Conservation (phyloP, 2,888 invertebrate species). For the Pollenia angustigena region DNA sequence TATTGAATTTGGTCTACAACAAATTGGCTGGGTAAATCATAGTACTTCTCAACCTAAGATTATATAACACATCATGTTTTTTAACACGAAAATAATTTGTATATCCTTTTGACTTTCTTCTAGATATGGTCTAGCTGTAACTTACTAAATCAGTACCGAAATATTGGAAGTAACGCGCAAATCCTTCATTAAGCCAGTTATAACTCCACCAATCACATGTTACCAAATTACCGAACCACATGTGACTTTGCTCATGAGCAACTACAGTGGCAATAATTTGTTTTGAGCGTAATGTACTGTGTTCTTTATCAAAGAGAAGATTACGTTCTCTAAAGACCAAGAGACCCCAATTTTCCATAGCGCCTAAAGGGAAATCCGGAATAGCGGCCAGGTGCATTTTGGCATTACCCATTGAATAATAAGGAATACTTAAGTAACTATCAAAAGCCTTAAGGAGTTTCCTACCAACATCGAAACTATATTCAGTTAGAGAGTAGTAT, state of each 20-base stretch:
- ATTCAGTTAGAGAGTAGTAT: too few species aligned
- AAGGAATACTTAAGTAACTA: too few species aligned
- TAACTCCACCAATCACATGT: constrained; percentile 89
- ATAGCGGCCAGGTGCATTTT: constrained; percentile 86
- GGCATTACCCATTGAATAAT: too few species aligned
- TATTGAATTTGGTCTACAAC: constrained; percentile 88
- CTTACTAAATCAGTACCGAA: too few species aligned
- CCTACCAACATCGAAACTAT: too few species aligned
- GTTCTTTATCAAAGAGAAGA: constrained; percentile 79
- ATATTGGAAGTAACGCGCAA: constrained; percentile 83
- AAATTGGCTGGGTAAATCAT: constrained; percentile 89
- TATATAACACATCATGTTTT: too few species aligned
- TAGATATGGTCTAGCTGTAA: too few species aligned
- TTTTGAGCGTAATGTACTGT: constrained; percentile 79
- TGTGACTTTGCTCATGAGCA: constrained; percentile 88
- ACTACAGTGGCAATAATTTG: constrained; percentile 85
- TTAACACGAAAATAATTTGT: too few species aligned
- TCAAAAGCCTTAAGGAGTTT: too few species aligned
- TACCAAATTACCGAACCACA: constrained; percentile 92
- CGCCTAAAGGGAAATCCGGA: constrained; percentile 92
- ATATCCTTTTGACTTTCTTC: too few species aligned
- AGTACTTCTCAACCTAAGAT: constrained; percentile 86
- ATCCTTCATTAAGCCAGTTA: constrained; percentile 90
- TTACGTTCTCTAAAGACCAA: constrained; percentile 86
- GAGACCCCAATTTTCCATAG: constrained; percentile 98